Percentiles rank a stretch among this genome's conserved stretches.
Conservation (phyloP, 2,113 vertebrate species). For the Pygoscelis antarcticus region DNA sequence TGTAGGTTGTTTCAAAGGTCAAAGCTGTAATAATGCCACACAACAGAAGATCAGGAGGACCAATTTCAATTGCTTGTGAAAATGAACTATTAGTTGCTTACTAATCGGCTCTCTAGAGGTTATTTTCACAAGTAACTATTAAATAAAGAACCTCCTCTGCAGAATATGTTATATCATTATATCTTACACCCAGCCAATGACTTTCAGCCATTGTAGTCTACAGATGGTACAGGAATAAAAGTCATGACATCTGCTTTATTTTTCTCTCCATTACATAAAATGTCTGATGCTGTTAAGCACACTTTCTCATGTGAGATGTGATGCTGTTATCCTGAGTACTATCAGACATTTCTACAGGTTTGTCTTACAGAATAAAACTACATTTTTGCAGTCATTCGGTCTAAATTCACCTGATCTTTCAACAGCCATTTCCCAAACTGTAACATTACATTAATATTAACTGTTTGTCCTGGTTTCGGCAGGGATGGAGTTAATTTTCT, state of each 20-base stretch:
- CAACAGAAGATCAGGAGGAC: neutral
- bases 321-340: neutral
- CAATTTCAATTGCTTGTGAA: neutral
- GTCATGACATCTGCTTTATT: neutral
- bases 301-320: neutral
- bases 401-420: neutral
- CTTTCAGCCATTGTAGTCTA: neutral
- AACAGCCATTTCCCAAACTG: neutral
- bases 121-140: neutral
- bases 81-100: neutral
- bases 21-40: neutral
- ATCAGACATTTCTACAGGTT: neutral
- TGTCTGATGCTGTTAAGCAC: neutral
- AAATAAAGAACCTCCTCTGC: neutral
- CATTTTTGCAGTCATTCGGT: neutral
- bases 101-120: neutral
- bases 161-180: neutral
- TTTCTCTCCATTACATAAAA: accelerated
- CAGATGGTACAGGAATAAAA: neutral
- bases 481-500: too few relatives aligned
- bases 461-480: too few relatives aligned
- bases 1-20: neutral
- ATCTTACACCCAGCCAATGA: neutral
- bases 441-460: neutral
- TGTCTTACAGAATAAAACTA: neutral